phyloP scores from a whole-genome alignment of 2,888 invertebrate genomes.

The Cosmia pyralina region DNA sequence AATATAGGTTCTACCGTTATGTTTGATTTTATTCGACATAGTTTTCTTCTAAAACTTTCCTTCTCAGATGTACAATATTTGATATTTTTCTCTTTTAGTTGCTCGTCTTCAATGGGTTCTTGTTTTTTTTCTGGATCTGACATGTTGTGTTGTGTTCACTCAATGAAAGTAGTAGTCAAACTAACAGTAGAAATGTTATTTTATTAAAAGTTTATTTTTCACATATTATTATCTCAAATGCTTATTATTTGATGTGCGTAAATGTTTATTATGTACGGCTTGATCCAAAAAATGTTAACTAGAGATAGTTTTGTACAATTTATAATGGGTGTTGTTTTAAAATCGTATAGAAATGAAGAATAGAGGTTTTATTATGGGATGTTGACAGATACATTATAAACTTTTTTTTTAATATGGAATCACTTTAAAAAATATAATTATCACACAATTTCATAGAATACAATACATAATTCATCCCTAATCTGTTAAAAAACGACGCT shows the following conservation, averaged over 20 bases:
- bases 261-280: constrained; percentile 40
- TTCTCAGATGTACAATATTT: constrained; percentile 69
- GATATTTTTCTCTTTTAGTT: constrained; percentile 71
- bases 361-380: constrained; percentile 21
- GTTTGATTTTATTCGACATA: constrained; percentile 88
- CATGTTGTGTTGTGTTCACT: constrained; percentile 70
- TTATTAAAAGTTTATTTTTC: constrained; percentile 40
- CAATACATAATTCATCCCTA: neutral
- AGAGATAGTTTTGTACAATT: neutral
- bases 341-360: neutral
- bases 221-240: constrained; percentile 65
- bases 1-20: constrained; percentile 93
- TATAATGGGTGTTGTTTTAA: constrained; percentile 52
- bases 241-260: constrained; percentile 59
- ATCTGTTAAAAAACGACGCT: neutral
- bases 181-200: constrained; percentile 63
- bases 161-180: constrained; percentile 59
- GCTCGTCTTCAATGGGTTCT: constrained; percentile 74
- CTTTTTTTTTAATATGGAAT: neutral
- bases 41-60: constrained; percentile 88
- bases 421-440: neutral
- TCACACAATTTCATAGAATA: neutral
- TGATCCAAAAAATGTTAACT: constrained; percentile 42
- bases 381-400: neutral
- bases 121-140: constrained; percentile 67